phyloP scores from a whole-genome alignment of 2,113 vertebrate species.

The Cephalopholis sonnerati region DNA sequence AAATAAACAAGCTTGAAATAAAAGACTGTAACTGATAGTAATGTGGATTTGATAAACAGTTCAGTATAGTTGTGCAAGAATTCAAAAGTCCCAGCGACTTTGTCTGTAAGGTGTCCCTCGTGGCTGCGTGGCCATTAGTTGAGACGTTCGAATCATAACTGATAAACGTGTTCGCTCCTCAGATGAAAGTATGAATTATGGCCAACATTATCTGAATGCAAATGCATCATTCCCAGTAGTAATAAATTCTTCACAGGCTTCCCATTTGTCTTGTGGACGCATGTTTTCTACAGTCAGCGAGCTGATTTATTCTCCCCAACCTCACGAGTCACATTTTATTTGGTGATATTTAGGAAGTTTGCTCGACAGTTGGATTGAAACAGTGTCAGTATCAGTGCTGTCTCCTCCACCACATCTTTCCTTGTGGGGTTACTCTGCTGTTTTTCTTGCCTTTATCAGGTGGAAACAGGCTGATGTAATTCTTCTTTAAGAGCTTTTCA shows the following conservation, averaged over 20 bases:
- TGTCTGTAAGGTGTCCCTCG: neutral
- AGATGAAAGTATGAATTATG: slow-evolving; percentile 20
- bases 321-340: slow-evolving; percentile 28
- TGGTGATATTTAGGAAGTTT: slow-evolving; percentile 16
- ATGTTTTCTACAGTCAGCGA: neutral
- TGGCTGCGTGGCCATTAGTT: neutral
- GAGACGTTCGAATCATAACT: slow-evolving; percentile 8
- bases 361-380: neutral
- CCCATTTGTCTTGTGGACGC: slow-evolving; percentile 38
- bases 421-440: neutral
- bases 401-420: neutral
- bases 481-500: slow-evolving; percentile 18
- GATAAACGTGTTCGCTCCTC: slow-evolving; percentile 26
- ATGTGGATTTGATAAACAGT: slow-evolving; percentile 24
- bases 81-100: neutral
- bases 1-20: slow-evolving; percentile 14
- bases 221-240: slow-evolving; percentile 14
- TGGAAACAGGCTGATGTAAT: slow-evolving; percentile 34
- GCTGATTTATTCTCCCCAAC: slow-evolving; percentile 20
- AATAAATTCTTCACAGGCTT: slow-evolving; percentile 1
- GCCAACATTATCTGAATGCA: slow-evolving; percentile 21
- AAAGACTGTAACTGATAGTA: neutral
- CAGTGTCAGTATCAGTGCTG: neutral
- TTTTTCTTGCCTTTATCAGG: slow-evolving; percentile 1
- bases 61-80: neutral